These are phyloP conservation scores for Pycnomerus fuliginosus DNA, from an alignment of 2,888 invertebrate genomes.

Conservation along the genomic window DNA sequence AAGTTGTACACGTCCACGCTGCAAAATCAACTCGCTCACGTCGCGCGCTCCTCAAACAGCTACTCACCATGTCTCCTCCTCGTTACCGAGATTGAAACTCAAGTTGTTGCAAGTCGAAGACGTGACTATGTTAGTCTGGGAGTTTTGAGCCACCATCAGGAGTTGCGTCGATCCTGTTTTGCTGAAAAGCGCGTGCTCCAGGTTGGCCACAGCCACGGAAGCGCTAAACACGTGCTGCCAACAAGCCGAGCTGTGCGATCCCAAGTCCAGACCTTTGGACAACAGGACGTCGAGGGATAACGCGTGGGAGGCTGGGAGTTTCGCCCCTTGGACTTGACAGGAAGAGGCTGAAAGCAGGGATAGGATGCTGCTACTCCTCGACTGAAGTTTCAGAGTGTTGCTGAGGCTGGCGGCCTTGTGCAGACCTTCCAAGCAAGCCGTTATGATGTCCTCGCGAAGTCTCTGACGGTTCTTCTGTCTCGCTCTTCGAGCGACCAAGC, in stretches of 20 bases:
- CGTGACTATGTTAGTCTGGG: slow-evolving; percentile 62
- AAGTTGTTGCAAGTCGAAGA: slow-evolving; percentile 56
- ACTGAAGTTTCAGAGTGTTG: slow-evolving; percentile 84
- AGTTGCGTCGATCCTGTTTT: slow-evolving; percentile 71
- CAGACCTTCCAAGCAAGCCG: slow-evolving; percentile 83
- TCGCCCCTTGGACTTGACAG: slow-evolving; percentile 76
- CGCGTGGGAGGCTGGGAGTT: slow-evolving; percentile 85
- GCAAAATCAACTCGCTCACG: slow-evolving; percentile 31
- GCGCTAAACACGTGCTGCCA: slow-evolving; percentile 96
- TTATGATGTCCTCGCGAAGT: slow-evolving; percentile 75
- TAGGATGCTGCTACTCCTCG: slow-evolving; percentile 87
- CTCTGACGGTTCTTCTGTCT: slow-evolving; percentile 59
- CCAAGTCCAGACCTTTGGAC: slow-evolving; percentile 74
- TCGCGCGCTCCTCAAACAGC: too few relatives aligned
- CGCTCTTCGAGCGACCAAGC: slow-evolving; percentile 60
- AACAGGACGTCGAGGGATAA: slow-evolving; percentile 90
- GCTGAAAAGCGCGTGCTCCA: slow-evolving; percentile 89
- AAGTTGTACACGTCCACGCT: slow-evolving; percentile 86
- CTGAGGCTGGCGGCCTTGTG: slow-evolving; percentile 90
- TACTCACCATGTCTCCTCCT: slow-evolving; percentile 76
- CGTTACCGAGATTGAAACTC: slow-evolving; percentile 63
- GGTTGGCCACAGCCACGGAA: slow-evolving; percentile 86
- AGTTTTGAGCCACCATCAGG: slow-evolving; percentile 66
- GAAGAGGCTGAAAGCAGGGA: slow-evolving; percentile 85
- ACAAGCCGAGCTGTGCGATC: slow-evolving; percentile 89